These are phyloP conservation scores for Drosophila cracens DNA, from an alignment of 2,888 invertebrate genomes.

Conservation along the genomic window DNA sequence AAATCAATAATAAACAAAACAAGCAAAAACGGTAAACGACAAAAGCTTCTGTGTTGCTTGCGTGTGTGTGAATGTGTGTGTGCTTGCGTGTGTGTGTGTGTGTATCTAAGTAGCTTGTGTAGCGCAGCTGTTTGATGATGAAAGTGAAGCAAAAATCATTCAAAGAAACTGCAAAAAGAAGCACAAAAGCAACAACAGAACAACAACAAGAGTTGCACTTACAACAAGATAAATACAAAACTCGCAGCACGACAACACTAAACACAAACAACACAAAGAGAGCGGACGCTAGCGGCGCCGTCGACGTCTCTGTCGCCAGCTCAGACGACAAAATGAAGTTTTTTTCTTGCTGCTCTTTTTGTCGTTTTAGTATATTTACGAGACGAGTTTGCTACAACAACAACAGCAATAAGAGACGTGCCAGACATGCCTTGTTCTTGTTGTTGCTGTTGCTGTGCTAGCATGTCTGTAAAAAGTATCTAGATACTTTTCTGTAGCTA, in stretches of 20 bases:
- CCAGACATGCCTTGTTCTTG: conserved; percentile 40
- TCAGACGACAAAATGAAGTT: conserved; percentile 64
- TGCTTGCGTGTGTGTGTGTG: conserved; percentile 33
- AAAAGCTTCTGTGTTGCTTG: conserved; percentile 41
- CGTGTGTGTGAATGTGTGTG: conserved; percentile 1
- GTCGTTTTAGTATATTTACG: conserved; percentile 58
- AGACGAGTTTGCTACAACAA: conserved; percentile 59
- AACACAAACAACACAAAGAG: conserved; percentile 55
- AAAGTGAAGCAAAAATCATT: conserved; percentile 78
- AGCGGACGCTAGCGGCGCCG: conserved; percentile 34
- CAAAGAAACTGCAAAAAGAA: conserved; percentile 65
- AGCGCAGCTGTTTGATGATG: conserved; percentile 80
- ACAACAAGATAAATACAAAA: conserved; percentile 29
- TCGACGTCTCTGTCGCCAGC: conserved; percentile 46
- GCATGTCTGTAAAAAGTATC: conserved; percentile 62
- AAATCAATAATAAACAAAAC: conserved; percentile 72
- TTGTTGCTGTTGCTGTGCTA: conserved; percentile 40
- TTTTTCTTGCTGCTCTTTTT: conserved; percentile 28
- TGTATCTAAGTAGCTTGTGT: conserved; percentile 48
- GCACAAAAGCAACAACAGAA: conserved; percentile 33
- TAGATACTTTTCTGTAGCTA: conserved; percentile 57
- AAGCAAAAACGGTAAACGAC: conserved; percentile 64
- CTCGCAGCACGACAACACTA: conserved; percentile 27
- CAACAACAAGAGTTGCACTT: conserved; percentile 43
- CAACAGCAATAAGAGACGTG: conserved; percentile 17